Conservation (phyloP, 2,888 invertebrate genomes). For the Noctua janthina region DNA sequence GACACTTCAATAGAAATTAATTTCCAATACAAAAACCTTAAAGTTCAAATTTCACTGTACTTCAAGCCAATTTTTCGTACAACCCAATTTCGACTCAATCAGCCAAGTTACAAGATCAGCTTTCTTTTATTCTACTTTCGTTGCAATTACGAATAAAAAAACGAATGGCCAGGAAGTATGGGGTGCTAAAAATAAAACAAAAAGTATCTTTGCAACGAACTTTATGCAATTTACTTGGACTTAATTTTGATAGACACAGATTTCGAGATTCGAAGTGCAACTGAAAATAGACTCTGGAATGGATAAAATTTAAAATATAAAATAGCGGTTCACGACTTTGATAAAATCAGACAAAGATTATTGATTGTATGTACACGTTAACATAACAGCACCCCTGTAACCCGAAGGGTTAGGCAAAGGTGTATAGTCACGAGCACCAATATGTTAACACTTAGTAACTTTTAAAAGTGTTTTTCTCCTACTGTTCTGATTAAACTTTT, state of each 20-base stretch:
- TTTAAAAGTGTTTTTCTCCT: no score
- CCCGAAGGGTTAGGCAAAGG: no score
- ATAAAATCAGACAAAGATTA: not conserved
- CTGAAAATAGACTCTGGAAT: slow-evolving; percentile 1
- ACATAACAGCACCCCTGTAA: no score
- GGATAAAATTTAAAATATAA: not conserved
- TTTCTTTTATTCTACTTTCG: slow-evolving; percentile 26
- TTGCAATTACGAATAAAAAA: slow-evolving; percentile 55
- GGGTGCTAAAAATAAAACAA: slow-evolving; percentile 50
- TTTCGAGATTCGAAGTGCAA: slow-evolving; percentile 26
- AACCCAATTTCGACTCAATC: slow-evolving; percentile 57
- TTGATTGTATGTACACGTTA: not conserved
- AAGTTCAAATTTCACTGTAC: slow-evolving; percentile 68
- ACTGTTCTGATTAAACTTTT: no score
- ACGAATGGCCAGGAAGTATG: slow-evolving; percentile 46
- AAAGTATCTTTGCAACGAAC: slow-evolving; percentile 51
- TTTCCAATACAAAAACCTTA: slow-evolving; percentile 65
- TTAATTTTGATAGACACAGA: slow-evolving; percentile 53
- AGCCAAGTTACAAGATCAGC: slow-evolving; percentile 20
- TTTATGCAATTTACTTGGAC: slow-evolving; percentile 61
- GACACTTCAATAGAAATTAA: slow-evolving; percentile 67
- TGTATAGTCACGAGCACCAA: no score
- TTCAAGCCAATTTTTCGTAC: slow-evolving; percentile 51
- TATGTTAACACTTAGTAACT: no score
- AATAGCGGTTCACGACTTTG: not conserved